These are phyloP conservation scores for Tillus elongatus DNA, from an alignment of 2,888 invertebrate species.

Conservation along the genomic window DNA sequence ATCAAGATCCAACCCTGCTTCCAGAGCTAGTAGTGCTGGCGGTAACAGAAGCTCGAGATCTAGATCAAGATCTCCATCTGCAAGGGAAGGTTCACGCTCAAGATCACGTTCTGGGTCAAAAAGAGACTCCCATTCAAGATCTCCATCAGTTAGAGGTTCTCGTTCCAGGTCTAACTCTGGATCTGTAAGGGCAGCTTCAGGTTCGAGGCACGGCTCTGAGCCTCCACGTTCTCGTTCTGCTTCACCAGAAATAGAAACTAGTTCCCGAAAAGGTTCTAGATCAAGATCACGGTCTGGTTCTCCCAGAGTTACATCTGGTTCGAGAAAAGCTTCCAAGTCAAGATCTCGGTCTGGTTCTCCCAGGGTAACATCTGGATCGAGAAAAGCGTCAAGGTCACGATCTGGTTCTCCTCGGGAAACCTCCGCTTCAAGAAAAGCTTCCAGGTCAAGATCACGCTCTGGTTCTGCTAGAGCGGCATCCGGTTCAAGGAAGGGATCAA, in stretches of 20 bases:
- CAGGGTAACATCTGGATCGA: constrained; percentile 26
- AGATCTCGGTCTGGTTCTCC: constrained; percentile 30
- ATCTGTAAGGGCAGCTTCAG: no score
- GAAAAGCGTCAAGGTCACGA: constrained; percentile 22
- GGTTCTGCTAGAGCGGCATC: constrained; percentile 31
- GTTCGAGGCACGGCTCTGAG: no score
- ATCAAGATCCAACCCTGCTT: constrained; percentile 16
- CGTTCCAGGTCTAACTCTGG: no score
- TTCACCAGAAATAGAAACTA: no score
- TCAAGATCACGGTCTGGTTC: constrained; percentile 33
- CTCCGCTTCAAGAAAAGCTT: constrained; percentile 20
- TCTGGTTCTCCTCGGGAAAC: constrained; percentile 31
- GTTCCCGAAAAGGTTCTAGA: constrained; percentile 29
- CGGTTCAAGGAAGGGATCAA: constrained; percentile 24
- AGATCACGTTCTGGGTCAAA: constrained; percentile 33
- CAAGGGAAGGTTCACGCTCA: constrained; percentile 27
- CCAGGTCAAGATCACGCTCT: constrained; percentile 25
- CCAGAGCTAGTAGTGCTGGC: constrained; percentile 11
- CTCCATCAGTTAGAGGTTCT: no score
- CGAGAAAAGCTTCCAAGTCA: constrained; percentile 21
- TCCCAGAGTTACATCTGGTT: no score
- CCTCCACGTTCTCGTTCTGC: constrained; percentile 22
- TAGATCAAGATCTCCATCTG: constrained; percentile 21
- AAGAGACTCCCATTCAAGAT: no score
- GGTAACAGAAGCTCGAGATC: constrained; percentile 14